Evolutionary conservation across 2,888 invertebrate species (phyloP), one percentile per base, ranked within the genome.

Genomic region (Tetranychus truncatus): DNA sequence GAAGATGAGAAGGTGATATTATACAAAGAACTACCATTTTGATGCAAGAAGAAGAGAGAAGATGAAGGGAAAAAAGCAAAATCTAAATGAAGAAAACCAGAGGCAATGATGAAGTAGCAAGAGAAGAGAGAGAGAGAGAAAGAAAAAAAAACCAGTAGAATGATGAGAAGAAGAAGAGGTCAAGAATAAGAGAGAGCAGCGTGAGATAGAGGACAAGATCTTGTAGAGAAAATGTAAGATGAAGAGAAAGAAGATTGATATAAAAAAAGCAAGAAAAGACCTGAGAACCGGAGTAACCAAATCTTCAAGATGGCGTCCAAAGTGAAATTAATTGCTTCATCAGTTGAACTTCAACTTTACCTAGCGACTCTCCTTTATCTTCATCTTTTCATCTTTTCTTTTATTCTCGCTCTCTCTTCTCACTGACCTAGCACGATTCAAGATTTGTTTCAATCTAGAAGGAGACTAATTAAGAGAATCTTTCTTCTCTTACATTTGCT

Each of bases 401-500:
- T 72, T 24, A 9, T n/a, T 45, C 7, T 34, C 72, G 44, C 72
- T 72, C 72, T 72, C 72, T 72, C 72, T 72, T 24, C 20, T 24
- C 34, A 20, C 72, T 45, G 18, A n/a, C 45, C 44, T 24, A n/a
- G 20, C 24, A n/a, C 24, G 20, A 20, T 24, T 72, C 34, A 9
- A 8, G 18, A 20, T 72, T 9, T 45, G 21, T 72, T 24, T 72
- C 44, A n/a, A 5, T n/a, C 44, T 15, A 1, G 3, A 2, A 5
- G 0, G 55, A 9, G 11, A 55, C 55, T 55, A 55, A 55, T 55
- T 55, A 55, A 55, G 11, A 55, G 55, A 55, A 9, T 55, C 55
- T 15, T 55, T 55, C 55, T 18, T 9, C 9, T 18, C 24, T 55
- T 9, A 55, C 34, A 34, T 24, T 34, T 55, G 4, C 1, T 2